Evolutionary conservation across 92 coral and sea anemone species (phyloP).

Genomic region (Zoanthus gigantus): DNA sequence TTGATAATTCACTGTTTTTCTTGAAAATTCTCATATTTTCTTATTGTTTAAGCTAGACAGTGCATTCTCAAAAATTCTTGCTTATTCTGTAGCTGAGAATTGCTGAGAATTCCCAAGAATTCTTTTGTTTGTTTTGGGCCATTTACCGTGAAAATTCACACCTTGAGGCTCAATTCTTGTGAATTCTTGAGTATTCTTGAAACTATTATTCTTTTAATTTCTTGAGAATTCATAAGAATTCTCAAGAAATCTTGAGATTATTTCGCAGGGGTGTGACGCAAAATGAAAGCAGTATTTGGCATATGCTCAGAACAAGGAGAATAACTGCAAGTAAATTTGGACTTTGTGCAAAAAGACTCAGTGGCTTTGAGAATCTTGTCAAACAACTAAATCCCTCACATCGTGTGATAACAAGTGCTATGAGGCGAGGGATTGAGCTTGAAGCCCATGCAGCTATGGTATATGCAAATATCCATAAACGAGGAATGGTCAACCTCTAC

Average conservation of each 20-base stretch:
- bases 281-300: background rate
- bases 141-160: slow-evolving; percentile 9
- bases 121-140: slow-evolving; percentile 11
- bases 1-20: slow-evolving; percentile 9
- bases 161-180: background rate
- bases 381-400: background rate
- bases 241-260: background rate
- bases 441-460: background rate
- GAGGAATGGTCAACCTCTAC: background rate
- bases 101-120: slow-evolving; percentile 7
- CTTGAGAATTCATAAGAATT: background rate
- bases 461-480: background rate
- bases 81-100: slow-evolving; percentile 10
- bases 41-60: background rate
- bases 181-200: slow-evolving; percentile 9
- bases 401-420: background rate
- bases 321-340: background rate
- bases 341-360: background rate
- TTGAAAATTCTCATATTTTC: background rate
- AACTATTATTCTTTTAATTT: background rate
- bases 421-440: background rate
- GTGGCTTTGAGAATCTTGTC: background rate
- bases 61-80: slow-evolving; percentile 6
- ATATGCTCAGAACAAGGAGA: background rate
- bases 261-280: background rate